These are phyloP conservation scores for Nannoperca obscura DNA, from an alignment of 2,797 vertebrate species.

Conservation along the genomic window DNA sequence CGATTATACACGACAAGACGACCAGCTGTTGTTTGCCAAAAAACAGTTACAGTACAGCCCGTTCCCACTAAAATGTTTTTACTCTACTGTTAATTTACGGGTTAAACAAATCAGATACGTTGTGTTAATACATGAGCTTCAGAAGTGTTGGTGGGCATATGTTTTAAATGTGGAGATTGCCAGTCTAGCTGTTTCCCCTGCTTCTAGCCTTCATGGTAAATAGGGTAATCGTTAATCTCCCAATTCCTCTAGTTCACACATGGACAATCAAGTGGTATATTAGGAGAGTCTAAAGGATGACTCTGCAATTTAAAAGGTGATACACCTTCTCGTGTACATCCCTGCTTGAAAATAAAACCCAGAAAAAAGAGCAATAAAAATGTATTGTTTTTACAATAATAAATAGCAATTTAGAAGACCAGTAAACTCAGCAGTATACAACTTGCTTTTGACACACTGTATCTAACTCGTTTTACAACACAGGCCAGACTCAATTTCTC, in stretches of 20 bases:
- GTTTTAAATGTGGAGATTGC: neutral
- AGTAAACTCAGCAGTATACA: conserved; percentile 38
- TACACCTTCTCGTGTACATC: neutral
- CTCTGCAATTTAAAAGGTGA: conserved; percentile 1
- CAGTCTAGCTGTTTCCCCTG: neutral
- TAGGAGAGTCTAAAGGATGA: neutral
- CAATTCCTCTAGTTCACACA: too few relatives aligned
- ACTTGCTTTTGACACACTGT: conserved; percentile 44
- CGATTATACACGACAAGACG: too few relatives aligned
- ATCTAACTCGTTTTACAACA: conserved; percentile 57
- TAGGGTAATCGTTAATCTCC: neutral
- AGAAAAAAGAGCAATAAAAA: neutral
- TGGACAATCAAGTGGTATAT: neutral
- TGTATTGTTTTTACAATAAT: conserved; percentile 27
- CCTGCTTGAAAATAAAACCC: neutral
- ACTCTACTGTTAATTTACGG: neutral
- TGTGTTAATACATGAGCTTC: neutral
- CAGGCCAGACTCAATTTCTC: conserved; percentile 47
- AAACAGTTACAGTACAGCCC: too few relatives aligned
- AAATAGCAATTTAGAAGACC: conserved; percentile 51
- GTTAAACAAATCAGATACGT: neutral
- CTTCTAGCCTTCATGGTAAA: neutral
- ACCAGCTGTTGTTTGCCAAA: too few relatives aligned
- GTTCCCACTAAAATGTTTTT: neutral
- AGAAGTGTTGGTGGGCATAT: neutral